These are phyloP conservation scores for Mastacembelus armatus DNA, from an alignment of 2,797 vertebrate genomes.

Conservation along the genomic window DNA sequence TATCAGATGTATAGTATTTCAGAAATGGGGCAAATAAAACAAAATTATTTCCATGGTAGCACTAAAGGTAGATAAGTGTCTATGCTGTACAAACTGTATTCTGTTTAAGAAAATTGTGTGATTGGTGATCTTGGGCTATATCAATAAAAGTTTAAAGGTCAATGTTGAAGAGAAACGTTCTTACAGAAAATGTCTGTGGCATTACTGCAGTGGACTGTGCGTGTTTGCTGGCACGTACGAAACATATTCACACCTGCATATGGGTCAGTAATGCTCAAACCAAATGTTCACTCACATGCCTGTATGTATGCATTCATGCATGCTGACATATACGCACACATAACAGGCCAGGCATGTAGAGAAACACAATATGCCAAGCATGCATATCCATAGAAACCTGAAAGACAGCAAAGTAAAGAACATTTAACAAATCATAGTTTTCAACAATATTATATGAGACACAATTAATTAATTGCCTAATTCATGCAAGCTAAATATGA, in stretches of 20 bases:
- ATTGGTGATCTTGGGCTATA: too few species aligned
- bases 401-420: conserved; percentile 38
- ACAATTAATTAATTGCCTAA: conserved; percentile 28
- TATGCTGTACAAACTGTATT: too few species aligned
- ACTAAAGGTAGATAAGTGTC: too few species aligned
- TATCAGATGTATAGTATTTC: background rate
- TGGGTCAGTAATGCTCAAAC: conserved; percentile 49
- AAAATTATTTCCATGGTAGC: background rate
- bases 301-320: conserved; percentile 58
- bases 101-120: too few species aligned
- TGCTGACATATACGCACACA: conserved; percentile 57
- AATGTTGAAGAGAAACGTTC: conserved; percentile 16
- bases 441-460: conserved; percentile 8
- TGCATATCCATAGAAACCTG: conserved; percentile 50
- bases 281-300: conserved; percentile 62
- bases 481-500: conserved; percentile 27
- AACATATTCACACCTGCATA: conserved; percentile 72
- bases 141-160: too few species aligned
- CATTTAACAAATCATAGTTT: conserved; percentile 5
- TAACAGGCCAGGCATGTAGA: conserved; percentile 40
- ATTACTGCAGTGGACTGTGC: conserved; percentile 15
- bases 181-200: conserved; percentile 22
- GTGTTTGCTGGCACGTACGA: conserved; percentile 53
- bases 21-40: background rate
- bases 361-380: conserved; percentile 53